Percentiles rank a stretch among this genome's conserved stretches.
These are phyloP conservation scores for Steinernema khuongi DNA, from an alignment of 1,140 invertebrate species.

Conservation along the genomic window DNA sequence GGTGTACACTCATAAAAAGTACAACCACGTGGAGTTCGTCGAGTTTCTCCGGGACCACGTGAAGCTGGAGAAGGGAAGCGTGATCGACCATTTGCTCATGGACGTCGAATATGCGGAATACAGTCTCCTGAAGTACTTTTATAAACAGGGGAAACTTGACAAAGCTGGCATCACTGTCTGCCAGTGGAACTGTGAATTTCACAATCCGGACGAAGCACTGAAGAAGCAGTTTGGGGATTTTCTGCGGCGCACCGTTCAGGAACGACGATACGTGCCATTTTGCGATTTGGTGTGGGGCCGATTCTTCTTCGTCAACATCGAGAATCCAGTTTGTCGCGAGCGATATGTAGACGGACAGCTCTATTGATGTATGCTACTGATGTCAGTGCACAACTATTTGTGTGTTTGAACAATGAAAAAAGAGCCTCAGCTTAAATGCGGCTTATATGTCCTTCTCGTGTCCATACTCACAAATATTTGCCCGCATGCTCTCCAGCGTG, in stretches of 20 bases:
- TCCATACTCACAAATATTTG: too few species aligned
- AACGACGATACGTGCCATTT: neutral
- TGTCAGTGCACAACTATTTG: too few species aligned
- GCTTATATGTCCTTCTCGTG: too few species aligned
- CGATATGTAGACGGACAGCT: neutral
- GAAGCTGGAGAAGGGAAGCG: neutral
- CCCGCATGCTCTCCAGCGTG: too few species aligned
- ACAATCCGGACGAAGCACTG: neutral
- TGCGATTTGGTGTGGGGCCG: neutral
- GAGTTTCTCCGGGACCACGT: neutral
- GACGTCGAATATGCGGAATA: neutral
- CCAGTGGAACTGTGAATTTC: neutral
- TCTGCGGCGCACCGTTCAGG: neutral
- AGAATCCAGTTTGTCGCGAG: neutral
- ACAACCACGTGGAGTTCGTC: neutral
- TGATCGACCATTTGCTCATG: neutral
- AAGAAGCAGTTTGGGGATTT: neutral
- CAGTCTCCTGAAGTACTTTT: neutral
- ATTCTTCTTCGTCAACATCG: neutral
- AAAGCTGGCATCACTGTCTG: neutral
- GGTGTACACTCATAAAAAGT: neutral
- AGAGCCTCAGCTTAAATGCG: too few species aligned
- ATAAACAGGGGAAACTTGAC: neutral
- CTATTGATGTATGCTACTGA: too few species aligned
- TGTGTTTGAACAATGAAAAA: too few species aligned